Evolutionary conservation across 2,888 invertebrate genomes (phyloP), one percentile per base, ranked within the genome.

Genomic region (Tetrapedia diversipes): DNA sequence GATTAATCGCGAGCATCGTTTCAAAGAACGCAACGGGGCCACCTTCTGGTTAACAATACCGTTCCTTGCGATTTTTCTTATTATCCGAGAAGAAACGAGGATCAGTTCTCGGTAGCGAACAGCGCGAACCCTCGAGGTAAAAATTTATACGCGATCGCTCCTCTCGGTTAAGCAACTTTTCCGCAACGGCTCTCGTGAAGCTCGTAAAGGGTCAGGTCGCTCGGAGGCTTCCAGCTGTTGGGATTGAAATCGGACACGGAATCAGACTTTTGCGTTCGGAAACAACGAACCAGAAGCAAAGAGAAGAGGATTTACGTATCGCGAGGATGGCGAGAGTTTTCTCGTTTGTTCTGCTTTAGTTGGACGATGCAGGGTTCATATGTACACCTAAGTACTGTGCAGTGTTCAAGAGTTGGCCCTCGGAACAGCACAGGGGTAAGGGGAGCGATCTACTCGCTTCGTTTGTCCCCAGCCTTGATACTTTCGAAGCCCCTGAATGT

Each of bases 301-400:
- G 8, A 1, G 7, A 37, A 37, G n/a, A 37, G n/a, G 47, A 4
- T 8, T 8, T n/a, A n/a, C 39, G 24, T 24, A 16, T n/a, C n/a
- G n/a, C n/a, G n/a, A n/a, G n/a, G n/a, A n/a, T n/a, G n/a, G 53
- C 39, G 22, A 43, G 22, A 43, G 34, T 56, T 45, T 56, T 57
- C 43, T 24, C n/a, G 11, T 34, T 45, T n/a, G 32, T 57, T 27
- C 34, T n/a, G 14, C 8, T 32, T 60, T 16, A 8, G 19, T 4
- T 4, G 29, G 29, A 7, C 34, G n/a, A 61, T 19, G 24, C 43
- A 29, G 7, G 11, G 24, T 16, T 11, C 2, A n/a, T n/a, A n/a
- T n/a, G n/a, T n/a, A n/a, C n/a, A n/a, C n/a, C n/a, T n/a, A n/a
- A n/a, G n/a, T n/a, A n/a, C n/a, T n/a, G n/a, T n/a, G n/a, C n/a